Conservation (phyloP, 35 echinoderm and acorn worm species). For the Amphiura filiformis region DNA sequence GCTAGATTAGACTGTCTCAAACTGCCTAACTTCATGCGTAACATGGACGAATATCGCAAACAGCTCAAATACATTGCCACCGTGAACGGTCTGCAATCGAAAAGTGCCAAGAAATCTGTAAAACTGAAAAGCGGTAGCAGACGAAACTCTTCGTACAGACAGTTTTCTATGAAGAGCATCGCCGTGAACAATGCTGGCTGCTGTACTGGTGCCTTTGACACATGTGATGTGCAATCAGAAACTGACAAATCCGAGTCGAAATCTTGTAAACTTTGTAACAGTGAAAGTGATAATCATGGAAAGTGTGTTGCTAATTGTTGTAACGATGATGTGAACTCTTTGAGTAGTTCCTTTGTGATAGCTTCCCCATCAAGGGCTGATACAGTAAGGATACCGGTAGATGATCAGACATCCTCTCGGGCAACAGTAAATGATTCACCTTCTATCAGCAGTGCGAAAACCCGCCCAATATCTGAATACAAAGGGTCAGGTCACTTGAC, state of each 20-base stretch:
- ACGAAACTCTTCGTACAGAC: neutral
- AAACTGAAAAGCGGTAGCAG: neutral
- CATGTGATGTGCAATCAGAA: no score
- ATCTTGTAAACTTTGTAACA: neutral
- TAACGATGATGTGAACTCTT: neutral
- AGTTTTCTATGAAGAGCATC: no score
- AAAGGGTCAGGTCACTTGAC: neutral
- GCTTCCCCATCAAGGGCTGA: no score
- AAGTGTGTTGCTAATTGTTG: neutral
- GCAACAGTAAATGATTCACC: neutral
- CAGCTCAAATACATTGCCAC: slow-evolving; percentile 65
- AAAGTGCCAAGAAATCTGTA: neutral
- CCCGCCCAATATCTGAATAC: neutral
- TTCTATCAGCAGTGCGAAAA: neutral
- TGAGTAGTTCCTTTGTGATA: neutral
- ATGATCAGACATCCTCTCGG: neutral
- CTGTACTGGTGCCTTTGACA: neutral
- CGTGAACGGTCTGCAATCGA: slow-evolving; percentile 43
- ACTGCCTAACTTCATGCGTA: slow-evolving; percentile 75
- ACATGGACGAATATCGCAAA: slow-evolving; percentile 60
- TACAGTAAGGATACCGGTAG: neutral
- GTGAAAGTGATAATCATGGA: neutral
- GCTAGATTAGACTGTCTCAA: slow-evolving; percentile 80
- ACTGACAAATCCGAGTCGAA: neutral
- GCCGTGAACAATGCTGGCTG: neutral